Percentiles rank a stretch among this genome's conserved stretches.
These are phyloP conservation scores for Antedon mediterranea DNA, from an alignment of 53 echinoderm and acorn worm genomes.

Conservation along the genomic window DNA sequence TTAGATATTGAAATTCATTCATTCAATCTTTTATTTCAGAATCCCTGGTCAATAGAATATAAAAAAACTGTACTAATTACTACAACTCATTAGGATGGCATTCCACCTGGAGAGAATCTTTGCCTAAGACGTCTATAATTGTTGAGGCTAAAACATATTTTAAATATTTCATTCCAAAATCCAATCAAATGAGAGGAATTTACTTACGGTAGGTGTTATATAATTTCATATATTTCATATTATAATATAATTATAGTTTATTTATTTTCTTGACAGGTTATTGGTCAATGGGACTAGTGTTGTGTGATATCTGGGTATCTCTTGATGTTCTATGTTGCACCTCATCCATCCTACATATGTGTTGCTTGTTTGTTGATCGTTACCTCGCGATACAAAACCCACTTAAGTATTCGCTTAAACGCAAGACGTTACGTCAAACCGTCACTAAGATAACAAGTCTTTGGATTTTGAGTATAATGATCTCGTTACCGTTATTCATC, in stretches of 20 bases:
- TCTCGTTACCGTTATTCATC: slow-evolving; percentile 58
- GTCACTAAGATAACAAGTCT: slow-evolving; percentile 52
- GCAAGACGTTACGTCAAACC: slow-evolving; percentile 20
- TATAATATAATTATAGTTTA: not conserved
- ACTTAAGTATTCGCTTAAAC: slow-evolving; percentile 22
- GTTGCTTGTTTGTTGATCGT: slow-evolving; percentile 64
- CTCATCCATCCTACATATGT: slow-evolving; percentile 79
- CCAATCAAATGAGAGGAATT: too few species aligned
- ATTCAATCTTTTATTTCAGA: too few species aligned
- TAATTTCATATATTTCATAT: too few species aligned
- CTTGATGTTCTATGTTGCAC: slow-evolving; percentile 84
- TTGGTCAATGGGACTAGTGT: slow-evolving; percentile 41
- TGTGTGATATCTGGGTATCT: slow-evolving; percentile 58
- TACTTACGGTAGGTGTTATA: too few species aligned
- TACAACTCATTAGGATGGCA: too few species aligned
- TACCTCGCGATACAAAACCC: slow-evolving; percentile 74
- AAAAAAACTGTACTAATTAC: too few species aligned
- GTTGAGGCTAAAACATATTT: too few species aligned
- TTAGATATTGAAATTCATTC: too few species aligned
- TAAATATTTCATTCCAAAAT: too few species aligned
- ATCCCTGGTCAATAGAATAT: too few species aligned
- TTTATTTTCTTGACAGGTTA: slow-evolving; percentile 24
- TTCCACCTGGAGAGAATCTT: too few species aligned
- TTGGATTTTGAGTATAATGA: slow-evolving; percentile 41
- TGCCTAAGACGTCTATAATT: too few species aligned